Evolutionary conservation across 1,140 invertebrate genomes (phyloP).

Genomic region (Colletes latitarsis): DNA sequence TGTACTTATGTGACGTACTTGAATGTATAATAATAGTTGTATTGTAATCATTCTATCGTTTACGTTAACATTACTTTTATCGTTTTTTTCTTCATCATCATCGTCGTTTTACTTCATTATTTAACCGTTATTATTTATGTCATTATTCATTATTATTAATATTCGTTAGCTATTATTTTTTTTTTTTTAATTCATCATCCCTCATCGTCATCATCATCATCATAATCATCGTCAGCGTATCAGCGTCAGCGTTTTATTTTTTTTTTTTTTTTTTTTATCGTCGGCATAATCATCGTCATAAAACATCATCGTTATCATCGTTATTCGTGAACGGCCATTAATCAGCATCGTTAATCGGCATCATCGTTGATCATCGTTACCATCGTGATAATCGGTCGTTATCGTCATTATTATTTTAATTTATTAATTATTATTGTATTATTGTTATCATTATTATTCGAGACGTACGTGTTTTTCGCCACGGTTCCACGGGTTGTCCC

Average conservation of each 20-base stretch:
- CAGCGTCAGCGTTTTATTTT: background rate
- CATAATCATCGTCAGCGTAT: background rate
- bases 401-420: conserved; percentile 56
- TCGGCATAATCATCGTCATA: conserved; percentile 44
- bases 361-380: conserved; percentile 5
- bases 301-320: conserved; percentile 20
- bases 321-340: background rate
- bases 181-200: conserved; percentile 31
- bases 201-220: background rate
- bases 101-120: conserved; percentile 48
- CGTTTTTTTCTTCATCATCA: conserved; percentile 24
- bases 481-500: conserved; percentile 24
- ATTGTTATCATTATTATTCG: conserved; percentile 65
- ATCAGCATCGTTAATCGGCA: too few species aligned
- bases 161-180: conserved; percentile 40
- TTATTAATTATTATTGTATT: conserved; percentile 71
- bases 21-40: conserved; percentile 61
- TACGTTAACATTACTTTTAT: conserved; percentile 54
- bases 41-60: conserved; percentile 62
- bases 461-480: conserved; percentile 42
- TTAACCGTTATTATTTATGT: conserved; percentile 59
- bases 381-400: background rate
- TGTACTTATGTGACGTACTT: conserved; percentile 21
- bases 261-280: too few species aligned
- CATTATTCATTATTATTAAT: conserved; percentile 44